phyloP scores from a whole-genome alignment of 2,797 vertebrate genomes.

The Agapornis canus region DNA sequence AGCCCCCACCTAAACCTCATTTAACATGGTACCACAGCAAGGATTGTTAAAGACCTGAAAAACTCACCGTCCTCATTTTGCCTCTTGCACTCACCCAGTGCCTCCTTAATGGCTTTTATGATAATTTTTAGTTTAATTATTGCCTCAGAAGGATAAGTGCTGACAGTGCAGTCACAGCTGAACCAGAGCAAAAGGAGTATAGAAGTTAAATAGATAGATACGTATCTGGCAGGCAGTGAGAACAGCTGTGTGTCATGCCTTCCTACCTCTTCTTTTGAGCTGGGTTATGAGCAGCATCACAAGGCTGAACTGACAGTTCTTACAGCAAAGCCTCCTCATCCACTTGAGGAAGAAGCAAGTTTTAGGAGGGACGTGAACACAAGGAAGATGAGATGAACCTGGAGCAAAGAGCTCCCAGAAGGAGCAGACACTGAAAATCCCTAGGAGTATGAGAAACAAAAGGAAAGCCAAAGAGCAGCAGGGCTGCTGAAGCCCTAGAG shows the following conservation, averaged over 20 bases:
- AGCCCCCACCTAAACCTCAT: neutral
- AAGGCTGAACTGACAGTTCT: neutral
- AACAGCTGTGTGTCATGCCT: neutral
- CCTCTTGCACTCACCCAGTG: neutral
- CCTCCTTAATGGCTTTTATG: neutral
- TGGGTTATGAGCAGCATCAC: rapidly evolving
- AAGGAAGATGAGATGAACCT: neutral
- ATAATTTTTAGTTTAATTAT: neutral
- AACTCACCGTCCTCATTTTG: neutral
- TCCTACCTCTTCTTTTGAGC: neutral
- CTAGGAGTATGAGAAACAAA: neutral
- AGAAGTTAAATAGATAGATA: neutral
- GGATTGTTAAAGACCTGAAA: neutral
- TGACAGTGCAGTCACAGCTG: neutral
- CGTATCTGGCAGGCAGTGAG: rapidly evolving
- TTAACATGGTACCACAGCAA: rapidly evolving
- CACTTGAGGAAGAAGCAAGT: neutral
- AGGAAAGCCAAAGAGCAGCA: rapidly evolving
- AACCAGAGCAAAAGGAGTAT: neutral
- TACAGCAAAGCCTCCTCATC: neutral
- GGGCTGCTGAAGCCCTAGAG: rapidly evolving
- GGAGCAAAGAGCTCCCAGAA: neutral
- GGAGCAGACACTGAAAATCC: neutral
- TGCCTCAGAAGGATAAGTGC: neutral
- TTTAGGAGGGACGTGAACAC: neutral